Conservation (phyloP, 2,888 invertebrate species). For the Drosophila phalerata region DNA sequence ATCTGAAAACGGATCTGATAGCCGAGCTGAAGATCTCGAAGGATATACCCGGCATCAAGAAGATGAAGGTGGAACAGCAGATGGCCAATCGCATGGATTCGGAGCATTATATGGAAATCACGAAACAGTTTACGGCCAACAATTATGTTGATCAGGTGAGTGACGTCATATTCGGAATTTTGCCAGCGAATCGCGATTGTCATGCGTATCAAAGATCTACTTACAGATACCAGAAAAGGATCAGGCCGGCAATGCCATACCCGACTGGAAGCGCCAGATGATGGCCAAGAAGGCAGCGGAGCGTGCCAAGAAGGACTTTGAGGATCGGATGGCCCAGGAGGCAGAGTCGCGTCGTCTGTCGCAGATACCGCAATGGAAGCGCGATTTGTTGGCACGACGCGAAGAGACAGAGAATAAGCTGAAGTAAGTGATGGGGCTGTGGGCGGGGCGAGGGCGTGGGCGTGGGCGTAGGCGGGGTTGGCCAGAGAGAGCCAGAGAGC, state of each 20-base stretch:
- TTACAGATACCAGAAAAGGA: constrained; percentile 95
- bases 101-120: constrained; percentile 93
- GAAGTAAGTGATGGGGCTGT: constrained; percentile 87
- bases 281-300: constrained; percentile 97
- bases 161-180: constrained; percentile 43
- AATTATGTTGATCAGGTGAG: constrained; percentile 96
- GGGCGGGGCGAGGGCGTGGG: constrained; percentile 25
- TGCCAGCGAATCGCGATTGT: constrained; percentile 27
- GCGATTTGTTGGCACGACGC: constrained; percentile 93
- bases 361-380: constrained; percentile 97
- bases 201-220: constrained; percentile 80
- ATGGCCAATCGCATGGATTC: constrained; percentile 93
- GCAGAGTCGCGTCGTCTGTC: constrained; percentile 94
- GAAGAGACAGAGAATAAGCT: constrained; percentile 92
- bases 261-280: constrained; percentile 98
- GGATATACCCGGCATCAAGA: constrained; percentile 97
- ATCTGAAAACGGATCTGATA: constrained; percentile 94
- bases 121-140: constrained; percentile 93
- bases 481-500: constrained; percentile 22
- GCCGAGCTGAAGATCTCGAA: constrained; percentile 96
- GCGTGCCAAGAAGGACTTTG: constrained; percentile 95
- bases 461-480: not conserved
- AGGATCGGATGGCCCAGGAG: constrained; percentile 93
- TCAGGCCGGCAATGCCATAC: constrained; percentile 94
- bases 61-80: constrained; percentile 95